These are phyloP conservation scores for Ophthalmolycus amberensis DNA, from an alignment of 2,113 vertebrate genomes.

Conservation along the genomic window DNA sequence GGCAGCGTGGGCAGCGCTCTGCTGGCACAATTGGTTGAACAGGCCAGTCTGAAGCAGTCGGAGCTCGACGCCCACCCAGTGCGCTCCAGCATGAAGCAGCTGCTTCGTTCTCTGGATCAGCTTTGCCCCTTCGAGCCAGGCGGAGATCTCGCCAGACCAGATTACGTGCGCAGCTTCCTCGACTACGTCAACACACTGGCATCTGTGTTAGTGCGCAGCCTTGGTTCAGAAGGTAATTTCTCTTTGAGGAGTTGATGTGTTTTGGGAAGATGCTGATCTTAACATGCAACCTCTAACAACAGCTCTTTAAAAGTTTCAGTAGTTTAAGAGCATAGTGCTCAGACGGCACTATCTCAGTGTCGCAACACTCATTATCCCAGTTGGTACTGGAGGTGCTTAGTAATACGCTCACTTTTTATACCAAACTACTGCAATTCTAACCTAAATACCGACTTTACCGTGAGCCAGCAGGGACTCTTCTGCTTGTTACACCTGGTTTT, in stretches of 20 bases:
- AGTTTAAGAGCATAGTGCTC: neutral
- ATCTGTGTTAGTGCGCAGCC: constrained; percentile 87
- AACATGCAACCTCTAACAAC: neutral
- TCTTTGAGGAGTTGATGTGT: neutral
- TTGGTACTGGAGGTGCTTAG: neutral
- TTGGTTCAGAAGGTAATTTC: constrained; percentile 85
- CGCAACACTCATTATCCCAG: neutral
- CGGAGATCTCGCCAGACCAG: constrained; percentile 60
- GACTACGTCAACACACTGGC: constrained; percentile 89
- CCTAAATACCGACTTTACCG: neutral
- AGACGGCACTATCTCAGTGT: neutral
- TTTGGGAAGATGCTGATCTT: neutral
- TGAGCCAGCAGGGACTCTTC: neutral
- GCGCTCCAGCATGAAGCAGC: constrained; percentile 86
- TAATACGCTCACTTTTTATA: neutral
- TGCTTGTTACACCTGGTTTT: neutral
- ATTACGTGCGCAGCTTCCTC: constrained; percentile 88
- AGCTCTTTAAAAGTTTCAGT: neutral
- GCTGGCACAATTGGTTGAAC: constrained; percentile 86
- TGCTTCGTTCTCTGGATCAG: constrained; percentile 87
- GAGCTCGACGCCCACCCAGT: constrained; percentile 89
- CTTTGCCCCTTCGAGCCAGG: constrained; percentile 77
- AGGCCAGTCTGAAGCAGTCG: constrained; percentile 85
- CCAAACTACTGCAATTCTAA: neutral
- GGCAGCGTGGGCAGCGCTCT: constrained; percentile 79